Evolutionary conservation across 2,113 vertebrate genomes (phyloP).

Genomic region (Terrapene triunguis): DNA sequence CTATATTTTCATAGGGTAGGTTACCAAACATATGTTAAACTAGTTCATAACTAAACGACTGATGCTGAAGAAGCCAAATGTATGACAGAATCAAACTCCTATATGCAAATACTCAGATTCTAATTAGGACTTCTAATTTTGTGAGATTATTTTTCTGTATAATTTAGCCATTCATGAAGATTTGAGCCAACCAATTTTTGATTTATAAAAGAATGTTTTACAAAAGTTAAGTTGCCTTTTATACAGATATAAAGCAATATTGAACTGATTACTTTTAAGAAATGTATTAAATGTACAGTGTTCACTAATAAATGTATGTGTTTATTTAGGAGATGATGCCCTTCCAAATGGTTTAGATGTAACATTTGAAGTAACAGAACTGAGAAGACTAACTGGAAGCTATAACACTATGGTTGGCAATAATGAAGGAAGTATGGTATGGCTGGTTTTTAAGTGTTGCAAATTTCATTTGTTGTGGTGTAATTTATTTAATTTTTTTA

Average conservation of each 20-base stretch:
- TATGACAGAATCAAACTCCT: neutral
- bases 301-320: rapidly evolving
- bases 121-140: neutral
- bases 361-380: constrained; percentile 92
- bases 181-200: neutral
- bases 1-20: neutral
- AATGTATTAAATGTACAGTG: neutral
- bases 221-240: neutral
- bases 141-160: neutral
- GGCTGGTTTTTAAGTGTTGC: neutral
- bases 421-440: constrained; percentile 98
- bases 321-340: constrained; percentile 86
- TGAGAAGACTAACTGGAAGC: constrained; percentile 93
- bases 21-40: neutral
- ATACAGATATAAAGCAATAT: neutral
- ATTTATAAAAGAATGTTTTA: neutral
- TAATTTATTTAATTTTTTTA: neutral
- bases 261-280: neutral
- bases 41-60: neutral
- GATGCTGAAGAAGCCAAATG: neutral
- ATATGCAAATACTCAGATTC: neutral
- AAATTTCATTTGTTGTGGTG: neutral
- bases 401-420: constrained; percentile 99
- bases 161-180: neutral
- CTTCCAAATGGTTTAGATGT: constrained; percentile 94